Base-by-base conservation (phyloP, 2,113 vertebrate species). In the Cyanocitta stelleri region DNA sequence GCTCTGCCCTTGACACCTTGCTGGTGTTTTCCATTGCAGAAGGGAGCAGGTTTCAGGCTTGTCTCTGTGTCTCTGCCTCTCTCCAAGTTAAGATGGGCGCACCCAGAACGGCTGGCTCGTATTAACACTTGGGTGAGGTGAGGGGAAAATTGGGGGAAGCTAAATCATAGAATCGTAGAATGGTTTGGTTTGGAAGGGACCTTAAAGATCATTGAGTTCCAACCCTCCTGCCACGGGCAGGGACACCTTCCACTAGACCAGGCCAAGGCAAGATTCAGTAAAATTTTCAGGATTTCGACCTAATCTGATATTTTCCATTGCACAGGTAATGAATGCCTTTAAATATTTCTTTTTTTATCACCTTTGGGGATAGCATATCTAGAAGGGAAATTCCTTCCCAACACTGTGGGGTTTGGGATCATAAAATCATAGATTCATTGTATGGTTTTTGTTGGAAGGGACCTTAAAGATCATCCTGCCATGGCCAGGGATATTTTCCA, bases 81-180 rank as follows among this genome's bases (percentile, higher is more conserved):
- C 59, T 48, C 18, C n/a, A 68, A 79, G 1, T 66, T 22, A 37
- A 54, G 18, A 75, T 4, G 2, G 15, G 32, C 6, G 10, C 13
- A 44, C 49, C 13, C 17, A 80, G 30, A 73, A 51, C 0, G 3
- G 9, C n/a, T 0, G 1, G 30, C 16, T 64, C 17, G 0, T 0
- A 1, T 56, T 27, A 11, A 7, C 3, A 15, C 11, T 29, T 49
- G 49, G 15, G 26, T 26, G 73, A 58, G 13, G 6, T 24, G n/a
- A 85, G 32, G 11, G 66, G 66, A 35, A 61, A 32, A n/a, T 5
- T 30, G 49, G 10, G 16, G 12, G 7, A 17, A 44, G 3, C 43
- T 44, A 44, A 79, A 58, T 56, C 48, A 54, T 0, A 6, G 13
- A 32, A 20, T 9, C 4, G 2, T 2, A 27, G 9, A 49, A 33